A percentile compares a stretch with the other conserved stretches of the same genome.
These are phyloP conservation scores for Physella acuta DNA, from an alignment of 1,140 invertebrate genomes.

Conservation along the genomic window DNA sequence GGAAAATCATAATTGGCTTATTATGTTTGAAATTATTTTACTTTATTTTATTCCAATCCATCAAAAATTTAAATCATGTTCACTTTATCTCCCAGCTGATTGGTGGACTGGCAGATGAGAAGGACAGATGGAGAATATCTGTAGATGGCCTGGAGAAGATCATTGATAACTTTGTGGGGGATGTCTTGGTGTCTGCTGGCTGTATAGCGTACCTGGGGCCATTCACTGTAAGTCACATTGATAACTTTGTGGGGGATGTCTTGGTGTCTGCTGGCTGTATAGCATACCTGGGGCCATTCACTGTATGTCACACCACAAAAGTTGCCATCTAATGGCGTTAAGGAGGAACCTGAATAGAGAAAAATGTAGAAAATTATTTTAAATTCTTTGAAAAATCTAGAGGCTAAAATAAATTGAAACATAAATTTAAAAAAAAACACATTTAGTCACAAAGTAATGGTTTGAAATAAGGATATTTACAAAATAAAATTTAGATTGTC, in stretches of 20 bases:
- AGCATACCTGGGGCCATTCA: constrained; percentile 61
- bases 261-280: constrained; percentile 56
- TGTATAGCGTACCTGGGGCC: constrained; percentile 60
- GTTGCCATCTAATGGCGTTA: too few species aligned
- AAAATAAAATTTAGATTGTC: too few species aligned
- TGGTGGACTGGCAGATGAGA: constrained; percentile 60
- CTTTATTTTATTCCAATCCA: too few species aligned
- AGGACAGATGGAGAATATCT: constrained; percentile 59
- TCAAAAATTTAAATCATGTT: too few species aligned
- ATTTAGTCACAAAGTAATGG: too few species aligned
- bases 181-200: constrained; percentile 57
- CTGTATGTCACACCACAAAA: constrained; percentile 52
- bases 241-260: constrained; percentile 60
- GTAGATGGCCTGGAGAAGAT: constrained; percentile 53
- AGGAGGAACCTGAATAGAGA: too few species aligned
- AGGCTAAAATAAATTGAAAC: too few species aligned
- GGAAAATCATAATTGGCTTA: too few species aligned
- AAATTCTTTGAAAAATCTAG: too few species aligned
- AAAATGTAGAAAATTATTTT: too few species aligned
- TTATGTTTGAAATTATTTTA: too few species aligned
- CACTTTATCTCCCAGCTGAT: constrained; percentile 54
- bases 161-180: constrained; percentile 59
- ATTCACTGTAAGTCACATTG: constrained; percentile 58
- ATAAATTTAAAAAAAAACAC: background rate
- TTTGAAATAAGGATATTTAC: too few species aligned